A percentile compares a stretch with the other conserved stretches of the same genome.
phyloP scores from a whole-genome alignment of 2,797 vertebrate genomes.

The Scomberomorus guttatus region DNA sequence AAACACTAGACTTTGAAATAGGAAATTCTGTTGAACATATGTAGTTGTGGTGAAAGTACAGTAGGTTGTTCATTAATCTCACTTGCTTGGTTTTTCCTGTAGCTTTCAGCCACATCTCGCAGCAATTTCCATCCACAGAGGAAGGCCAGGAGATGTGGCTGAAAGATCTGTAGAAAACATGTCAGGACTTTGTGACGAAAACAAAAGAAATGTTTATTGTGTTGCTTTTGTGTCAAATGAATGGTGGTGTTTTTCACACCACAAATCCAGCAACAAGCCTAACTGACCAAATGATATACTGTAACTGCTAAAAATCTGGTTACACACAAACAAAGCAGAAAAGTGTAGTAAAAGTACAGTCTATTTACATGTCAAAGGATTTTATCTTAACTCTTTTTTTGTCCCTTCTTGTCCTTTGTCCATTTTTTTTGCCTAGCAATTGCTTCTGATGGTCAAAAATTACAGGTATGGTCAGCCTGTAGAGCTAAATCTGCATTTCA shows the following conservation, averaged over 20 bases:
- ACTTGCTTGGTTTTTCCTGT: background rate
- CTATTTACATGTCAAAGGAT: background rate
- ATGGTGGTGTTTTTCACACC: no score
- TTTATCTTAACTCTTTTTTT: background rate
- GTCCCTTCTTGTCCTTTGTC: background rate
- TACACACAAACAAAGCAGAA: no score
- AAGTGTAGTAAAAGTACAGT: no score
- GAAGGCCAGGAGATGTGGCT: background rate
- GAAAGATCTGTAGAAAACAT: background rate
- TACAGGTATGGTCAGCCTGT: background rate
- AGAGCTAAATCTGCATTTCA: background rate
- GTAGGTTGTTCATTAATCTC: background rate
- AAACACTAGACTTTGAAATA: background rate
- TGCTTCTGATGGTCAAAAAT: background rate
- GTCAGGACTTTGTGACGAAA: no score
- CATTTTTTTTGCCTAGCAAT: no score
- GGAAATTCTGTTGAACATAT: no score
- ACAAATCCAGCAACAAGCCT: background rate
- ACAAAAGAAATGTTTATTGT: background rate
- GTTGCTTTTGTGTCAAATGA: background rate
- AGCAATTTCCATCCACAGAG: no score
- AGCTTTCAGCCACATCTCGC: background rate
- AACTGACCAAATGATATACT: no score
- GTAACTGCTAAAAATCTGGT: no score
- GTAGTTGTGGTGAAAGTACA: no score